Evolutionary conservation across 2,113 vertebrate genomes (phyloP).

Genomic region (Argyrosomus japonicus): DNA sequence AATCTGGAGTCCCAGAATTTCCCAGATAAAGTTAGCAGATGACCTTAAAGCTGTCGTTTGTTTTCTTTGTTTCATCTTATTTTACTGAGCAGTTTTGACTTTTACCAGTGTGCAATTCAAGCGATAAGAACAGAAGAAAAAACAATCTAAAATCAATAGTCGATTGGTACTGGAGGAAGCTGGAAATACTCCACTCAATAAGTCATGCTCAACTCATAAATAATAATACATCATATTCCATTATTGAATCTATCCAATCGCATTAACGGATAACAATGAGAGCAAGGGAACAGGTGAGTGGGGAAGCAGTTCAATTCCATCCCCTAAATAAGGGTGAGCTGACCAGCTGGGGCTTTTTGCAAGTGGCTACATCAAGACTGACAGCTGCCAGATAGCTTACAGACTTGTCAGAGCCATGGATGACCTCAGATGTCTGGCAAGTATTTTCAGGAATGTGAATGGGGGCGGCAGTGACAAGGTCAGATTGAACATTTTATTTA

Average conservation of each 20-base stretch:
- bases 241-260: slow-evolving; percentile 76
- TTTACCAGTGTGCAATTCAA: not conserved
- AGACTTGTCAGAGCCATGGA: slow-evolving; percentile 50
- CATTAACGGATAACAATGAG: slow-evolving; percentile 71
- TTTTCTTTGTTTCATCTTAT: slow-evolving; percentile 4
- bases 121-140: not conserved
- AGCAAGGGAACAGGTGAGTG: slow-evolving; percentile 80
- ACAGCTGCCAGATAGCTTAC: slow-evolving; percentile 80
- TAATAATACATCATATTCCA: slow-evolving; percentile 75
- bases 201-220: slow-evolving; percentile 61
- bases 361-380: slow-evolving; percentile 72
- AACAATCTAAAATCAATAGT: slow-evolving; percentile 4
- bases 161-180: not conserved
- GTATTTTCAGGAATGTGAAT: slow-evolving; percentile 56
- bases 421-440: slow-evolving; percentile 69
- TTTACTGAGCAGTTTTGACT: not conserved
- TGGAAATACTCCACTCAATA: slow-evolving; percentile 58
- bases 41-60: slow-evolving; percentile 38
- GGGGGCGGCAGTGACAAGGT: slow-evolving; percentile 52
- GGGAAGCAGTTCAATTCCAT: slow-evolving; percentile 73
- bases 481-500: slow-evolving; percentile 9
- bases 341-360: slow-evolving; percentile 73
- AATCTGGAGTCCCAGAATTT: slow-evolving; percentile 33
- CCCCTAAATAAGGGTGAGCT: slow-evolving; percentile 65
- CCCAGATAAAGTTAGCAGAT: slow-evolving; percentile 22